These are phyloP conservation scores for Gnathonemus echidnorhynchus DNA, from an alignment of 2,113 vertebrate species.

Conservation along the genomic window DNA sequence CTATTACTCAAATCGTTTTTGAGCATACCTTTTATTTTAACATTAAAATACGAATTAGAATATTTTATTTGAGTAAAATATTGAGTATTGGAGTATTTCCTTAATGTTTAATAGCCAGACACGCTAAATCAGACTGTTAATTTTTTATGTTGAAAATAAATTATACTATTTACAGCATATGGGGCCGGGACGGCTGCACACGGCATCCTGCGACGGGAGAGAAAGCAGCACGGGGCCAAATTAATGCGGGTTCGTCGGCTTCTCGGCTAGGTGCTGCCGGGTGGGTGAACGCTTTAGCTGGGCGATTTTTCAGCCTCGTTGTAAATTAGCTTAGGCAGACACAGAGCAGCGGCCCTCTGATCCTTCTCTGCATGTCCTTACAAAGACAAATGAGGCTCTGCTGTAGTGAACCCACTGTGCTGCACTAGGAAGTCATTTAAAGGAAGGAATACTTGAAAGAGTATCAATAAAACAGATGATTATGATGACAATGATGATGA, in stretches of 20 bases:
- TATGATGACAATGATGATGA: neutral
- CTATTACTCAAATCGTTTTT: neutral
- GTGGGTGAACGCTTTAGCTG: neutral
- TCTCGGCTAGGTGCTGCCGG: neutral
- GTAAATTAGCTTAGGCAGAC: conserved; percentile 14
- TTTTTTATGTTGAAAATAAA: neutral
- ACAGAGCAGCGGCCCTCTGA: neutral
- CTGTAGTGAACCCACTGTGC: neutral
- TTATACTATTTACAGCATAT: neutral
- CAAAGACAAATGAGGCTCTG: conserved; percentile 14
- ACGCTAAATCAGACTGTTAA: neutral
- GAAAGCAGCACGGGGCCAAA: neutral
- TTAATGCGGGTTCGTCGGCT: conserved; percentile 11
- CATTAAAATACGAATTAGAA: neutral
- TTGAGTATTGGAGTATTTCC: neutral
- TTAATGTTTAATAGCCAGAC: neutral
- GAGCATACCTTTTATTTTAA: neutral
- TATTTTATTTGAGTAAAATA: neutral
- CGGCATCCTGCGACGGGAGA: neutral
- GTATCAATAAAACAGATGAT: neutral
- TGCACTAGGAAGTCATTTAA: neutral
- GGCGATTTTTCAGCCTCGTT: conserved; percentile 9
- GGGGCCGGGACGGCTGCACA: neutral
- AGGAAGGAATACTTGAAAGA: neutral
- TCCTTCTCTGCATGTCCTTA: neutral